Evolutionary conservation across 2,797 vertebrate species (phyloP).

Genomic region (Hippocampus kuda): DNA sequence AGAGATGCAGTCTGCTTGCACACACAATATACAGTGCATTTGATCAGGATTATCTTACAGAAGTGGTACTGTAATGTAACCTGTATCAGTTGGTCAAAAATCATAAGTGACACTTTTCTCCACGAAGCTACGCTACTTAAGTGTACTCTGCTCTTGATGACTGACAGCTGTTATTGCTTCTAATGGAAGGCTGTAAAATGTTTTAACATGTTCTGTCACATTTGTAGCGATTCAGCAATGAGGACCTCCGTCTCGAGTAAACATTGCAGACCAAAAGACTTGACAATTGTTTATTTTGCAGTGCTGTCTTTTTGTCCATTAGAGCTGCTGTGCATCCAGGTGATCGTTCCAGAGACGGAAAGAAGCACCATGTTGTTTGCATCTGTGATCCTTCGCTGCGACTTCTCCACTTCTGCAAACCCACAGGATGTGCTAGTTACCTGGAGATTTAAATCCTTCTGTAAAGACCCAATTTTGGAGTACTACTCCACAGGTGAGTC

Average conservation of each 20-base stretch:
- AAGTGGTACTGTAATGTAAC: neutral
- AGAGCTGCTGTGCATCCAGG: conserved; percentile 67
- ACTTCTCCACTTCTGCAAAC: conserved; percentile 81
- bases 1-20: neutral
- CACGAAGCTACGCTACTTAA: neutral
- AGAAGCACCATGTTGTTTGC: conserved; percentile 76
- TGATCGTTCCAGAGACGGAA: conserved; percentile 56
- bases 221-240: neutral
- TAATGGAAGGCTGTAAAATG: neutral
- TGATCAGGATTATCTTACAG: neutral
- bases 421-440: conserved; percentile 82
- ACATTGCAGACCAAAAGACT: neutral
- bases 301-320: neutral
- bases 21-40: neutral
- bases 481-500: conserved; percentile 82
- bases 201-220: conserved; percentile 1
- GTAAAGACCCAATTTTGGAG: conserved; percentile 90
- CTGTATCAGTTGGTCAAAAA: neutral
- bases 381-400: conserved; percentile 67
- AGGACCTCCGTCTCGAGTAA: neutral
- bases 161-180: neutral
- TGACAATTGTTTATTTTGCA: neutral
- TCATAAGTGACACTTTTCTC: neutral
- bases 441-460: conserved; percentile 94
- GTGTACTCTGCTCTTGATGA: neutral